Evolutionary conservation across 2,797 vertebrate genomes (phyloP), one percentile per base, ranked within the genome.

Genomic region (Dryobates pubescens): DNA sequence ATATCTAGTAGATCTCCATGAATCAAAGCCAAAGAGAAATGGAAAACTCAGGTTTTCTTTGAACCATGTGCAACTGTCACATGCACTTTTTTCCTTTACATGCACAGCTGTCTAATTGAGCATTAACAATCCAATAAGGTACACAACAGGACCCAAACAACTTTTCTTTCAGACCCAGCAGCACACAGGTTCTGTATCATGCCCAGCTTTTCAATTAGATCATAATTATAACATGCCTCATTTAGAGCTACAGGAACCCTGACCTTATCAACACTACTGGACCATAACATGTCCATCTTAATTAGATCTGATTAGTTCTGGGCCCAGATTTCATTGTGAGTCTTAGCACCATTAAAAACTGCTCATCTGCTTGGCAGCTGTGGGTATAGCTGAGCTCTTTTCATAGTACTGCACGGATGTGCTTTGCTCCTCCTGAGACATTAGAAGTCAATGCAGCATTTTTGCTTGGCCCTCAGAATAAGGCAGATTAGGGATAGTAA

Each of bases 301-400:
- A 98, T 99, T 98, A 98, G 95, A 95, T 84, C 95, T 97, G 97
- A 98, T 98, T 98, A 98, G 97, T 97, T 97, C 95, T 96, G 92
- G 97, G 90, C 94, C 95, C 82, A 80, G 92, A 87, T 96, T 80
- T 76, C 90, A 96, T 97, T 97, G 96, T 97, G 93, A 92, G 89
- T 90, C 92, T 93, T 72, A 82, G 92, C 88, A 95, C 91, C 0
- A 1, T 87, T 96, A 95, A 87, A 92, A 96, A 68, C 95, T 91
- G 89, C 93, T 97, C 97, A 97, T 97, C 97, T 97, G 97, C 94
- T 90, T 94, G 94, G 96, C 97, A 97, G 97, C 96, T 97, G 97
- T 3, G 90, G 79, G 81, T 89, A 68, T 14, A 56, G 86, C 86
- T 54, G 88, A 92, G 91, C 64, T 34, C 83, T 88, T 96, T 96